These are phyloP conservation scores for Bos javanicus DNA, from an alignment of 2,113 vertebrate species.

Conservation along the genomic window DNA sequence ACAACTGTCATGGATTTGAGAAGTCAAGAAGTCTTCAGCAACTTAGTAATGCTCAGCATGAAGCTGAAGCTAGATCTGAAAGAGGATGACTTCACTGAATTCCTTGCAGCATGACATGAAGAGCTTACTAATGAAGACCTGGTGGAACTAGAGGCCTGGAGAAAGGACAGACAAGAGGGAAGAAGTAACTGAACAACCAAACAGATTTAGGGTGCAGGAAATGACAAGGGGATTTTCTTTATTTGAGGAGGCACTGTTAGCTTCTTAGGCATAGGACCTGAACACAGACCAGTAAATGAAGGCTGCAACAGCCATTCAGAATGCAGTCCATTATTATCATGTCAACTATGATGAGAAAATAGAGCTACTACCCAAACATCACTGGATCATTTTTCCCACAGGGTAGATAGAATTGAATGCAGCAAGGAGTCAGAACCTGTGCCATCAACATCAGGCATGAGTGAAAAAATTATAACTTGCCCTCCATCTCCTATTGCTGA, in stretches of 20 bases:
- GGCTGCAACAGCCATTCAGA: background rate
- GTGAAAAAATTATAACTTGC: background rate
- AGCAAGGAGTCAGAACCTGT: background rate
- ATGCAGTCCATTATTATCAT: background rate
- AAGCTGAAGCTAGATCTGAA: background rate
- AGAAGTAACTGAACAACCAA: background rate
- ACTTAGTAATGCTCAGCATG: background rate
- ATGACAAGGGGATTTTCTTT: background rate
- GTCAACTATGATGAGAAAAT: background rate
- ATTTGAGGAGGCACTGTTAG: background rate
- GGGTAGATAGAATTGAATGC: background rate
- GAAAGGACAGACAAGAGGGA: background rate
- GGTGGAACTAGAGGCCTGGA: background rate
- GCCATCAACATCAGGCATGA: background rate
- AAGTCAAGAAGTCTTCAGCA: background rate
- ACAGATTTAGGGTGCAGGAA: background rate
- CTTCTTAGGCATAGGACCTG: background rate
- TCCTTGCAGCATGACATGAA: background rate
- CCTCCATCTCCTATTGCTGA: background rate
- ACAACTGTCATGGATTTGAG: background rate
- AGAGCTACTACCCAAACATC: background rate
- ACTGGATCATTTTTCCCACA: background rate
- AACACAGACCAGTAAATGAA: background rate
- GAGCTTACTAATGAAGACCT: background rate
- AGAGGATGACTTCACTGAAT: background rate